Evolutionary conservation across 2,113 vertebrate species (phyloP), one percentile per base, ranked within the genome.

Genomic region (Lamprotornis superbus): DNA sequence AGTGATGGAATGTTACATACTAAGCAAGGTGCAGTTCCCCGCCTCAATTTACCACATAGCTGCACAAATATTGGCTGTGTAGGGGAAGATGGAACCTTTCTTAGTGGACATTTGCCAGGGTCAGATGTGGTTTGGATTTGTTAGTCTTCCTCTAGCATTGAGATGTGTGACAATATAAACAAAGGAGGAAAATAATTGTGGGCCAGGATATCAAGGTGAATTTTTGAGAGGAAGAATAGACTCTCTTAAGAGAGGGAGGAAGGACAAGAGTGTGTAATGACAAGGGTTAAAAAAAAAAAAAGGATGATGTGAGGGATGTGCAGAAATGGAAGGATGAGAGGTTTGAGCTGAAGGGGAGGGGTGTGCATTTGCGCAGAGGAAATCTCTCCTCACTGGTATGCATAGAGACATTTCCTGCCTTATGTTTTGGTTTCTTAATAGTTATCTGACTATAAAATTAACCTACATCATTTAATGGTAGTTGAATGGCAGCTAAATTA

Each of bases 361-460:
- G 8, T 89, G 56, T 92, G 82, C 92, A 89, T 94, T 90, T 90
- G 80, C 1, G 1, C 74, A 73, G 69, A 87, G 88, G 90, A 93
- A 93, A 84, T 79, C 92, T 92, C 87, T 91, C 50, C 79, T 88
- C 39, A 6, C 68, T 88, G 71, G 47, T 75, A 63, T 15, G 71
- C 92, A 67, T 4, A 73, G 88, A 88, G 90, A 93, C 59, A 61
- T 97, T 95, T 95, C 85, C 94, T 96, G 90, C 94, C 83, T 83
- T 77, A 20, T 95, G 92, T 94, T 94, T 97, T 93, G 85, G 93
- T 90, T 97, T 88, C 90, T 90, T 94, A 90, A 95, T 83, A 94
- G 93, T 92, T 93, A 93, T 87, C 90, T 94, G 90, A 93, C 92
- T 96, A 75, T 86, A 81, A 93, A 94, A 96, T 96, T 97, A 96